phyloP scores from a whole-genome alignment of 2,888 invertebrate genomes.

The Chloroclystis v-ata region DNA sequence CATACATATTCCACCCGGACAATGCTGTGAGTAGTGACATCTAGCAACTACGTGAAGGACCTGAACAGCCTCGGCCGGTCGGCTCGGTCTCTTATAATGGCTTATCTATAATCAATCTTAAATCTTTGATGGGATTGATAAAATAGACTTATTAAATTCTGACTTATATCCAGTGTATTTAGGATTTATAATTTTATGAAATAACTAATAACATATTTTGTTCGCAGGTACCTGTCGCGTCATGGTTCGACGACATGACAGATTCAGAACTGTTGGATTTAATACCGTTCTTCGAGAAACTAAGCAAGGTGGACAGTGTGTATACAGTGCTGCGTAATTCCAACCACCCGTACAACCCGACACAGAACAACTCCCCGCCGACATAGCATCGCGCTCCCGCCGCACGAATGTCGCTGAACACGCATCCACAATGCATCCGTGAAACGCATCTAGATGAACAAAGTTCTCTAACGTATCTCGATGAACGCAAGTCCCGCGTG shows the following conservation, averaged over 20 bases:
- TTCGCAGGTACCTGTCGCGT: slow-evolving; percentile 94
- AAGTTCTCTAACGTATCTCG: not conserved
- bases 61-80: no score
- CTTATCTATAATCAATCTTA: no score
- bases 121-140: no score
- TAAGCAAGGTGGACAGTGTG: slow-evolving; percentile 97
- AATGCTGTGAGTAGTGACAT: no score
- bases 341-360: slow-evolving; percentile 87
- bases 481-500: slow-evolving; percentile 1
- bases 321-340: slow-evolving; percentile 96
- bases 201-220: slow-evolving; percentile 9
- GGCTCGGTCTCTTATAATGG: no score
- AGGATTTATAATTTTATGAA: no score
- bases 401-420: slow-evolving; percentile 24
- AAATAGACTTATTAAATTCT: no score
- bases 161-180: no score
- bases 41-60: no score
- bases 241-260: slow-evolving; percentile 99
- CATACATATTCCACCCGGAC: no score
- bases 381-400: slow-evolving; percentile 52
- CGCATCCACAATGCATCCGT: slow-evolving; percentile 1
- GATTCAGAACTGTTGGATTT: slow-evolving; percentile 98
- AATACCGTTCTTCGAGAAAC: slow-evolving; percentile 98
- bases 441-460: not conserved
- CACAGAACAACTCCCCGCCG: slow-evolving; percentile 64